phyloP scores from a whole-genome alignment of 2,797 vertebrate species.

The Okamejei kenojei region DNA sequence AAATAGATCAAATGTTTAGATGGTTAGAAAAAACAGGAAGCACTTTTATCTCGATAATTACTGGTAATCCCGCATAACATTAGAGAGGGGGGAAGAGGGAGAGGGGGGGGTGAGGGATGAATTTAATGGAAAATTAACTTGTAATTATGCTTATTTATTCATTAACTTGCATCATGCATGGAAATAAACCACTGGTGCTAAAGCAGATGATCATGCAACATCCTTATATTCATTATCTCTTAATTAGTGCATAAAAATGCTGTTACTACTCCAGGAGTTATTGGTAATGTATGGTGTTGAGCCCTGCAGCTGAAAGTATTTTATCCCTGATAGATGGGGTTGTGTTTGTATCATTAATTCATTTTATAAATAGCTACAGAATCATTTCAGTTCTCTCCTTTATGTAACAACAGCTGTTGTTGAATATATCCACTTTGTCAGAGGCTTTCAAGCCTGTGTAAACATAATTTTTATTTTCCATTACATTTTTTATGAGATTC shows the following conservation, averaged over 20 bases:
- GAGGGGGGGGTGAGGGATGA: neutral
- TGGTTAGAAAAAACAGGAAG: neutral
- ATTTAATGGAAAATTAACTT: neutral
- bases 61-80: neutral
- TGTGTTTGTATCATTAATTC: constrained; percentile 34
- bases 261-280: constrained; percentile 21
- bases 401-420: constrained; percentile 26
- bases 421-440: constrained; percentile 25
- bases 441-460: constrained; percentile 13
- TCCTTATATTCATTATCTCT: constrained; percentile 30
- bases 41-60: neutral
- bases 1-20: neutral
- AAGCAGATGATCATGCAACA: constrained; percentile 28
- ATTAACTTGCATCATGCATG: neutral
- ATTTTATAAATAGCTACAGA: constrained; percentile 32
- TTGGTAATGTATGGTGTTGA: constrained; percentile 1
- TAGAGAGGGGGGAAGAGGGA: no score
- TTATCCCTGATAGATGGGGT: constrained; percentile 31
- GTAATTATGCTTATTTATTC: constrained; percentile 16
- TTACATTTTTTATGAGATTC: neutral
- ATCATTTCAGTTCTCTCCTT: constrained; percentile 19
- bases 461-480: constrained; percentile 29
- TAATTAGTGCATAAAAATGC: constrained; percentile 29
- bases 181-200: constrained; percentile 1
- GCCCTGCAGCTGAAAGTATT: constrained; percentile 27